phyloP scores from a whole-genome alignment of 2,888 invertebrate genomes.

The Callyntrura guangdongensis region DNA sequence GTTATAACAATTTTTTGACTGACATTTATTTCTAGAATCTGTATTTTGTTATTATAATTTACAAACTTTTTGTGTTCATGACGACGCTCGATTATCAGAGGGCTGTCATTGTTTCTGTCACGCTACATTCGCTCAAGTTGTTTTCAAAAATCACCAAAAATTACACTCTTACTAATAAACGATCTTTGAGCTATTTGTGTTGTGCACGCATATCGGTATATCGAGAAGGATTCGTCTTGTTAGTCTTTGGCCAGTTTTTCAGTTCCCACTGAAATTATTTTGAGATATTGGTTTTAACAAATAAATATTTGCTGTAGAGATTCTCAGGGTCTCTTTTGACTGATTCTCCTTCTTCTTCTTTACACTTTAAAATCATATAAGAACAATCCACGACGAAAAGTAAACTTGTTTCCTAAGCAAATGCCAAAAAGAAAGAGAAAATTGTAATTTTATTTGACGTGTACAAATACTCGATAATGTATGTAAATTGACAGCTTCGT shows the following conservation, averaged over 20 bases:
- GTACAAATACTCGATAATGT: slow-evolving; percentile 78
- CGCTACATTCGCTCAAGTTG: slow-evolving; percentile 52
- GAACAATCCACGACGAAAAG: background rate
- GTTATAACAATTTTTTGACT: slow-evolving; percentile 35
- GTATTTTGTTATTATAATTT: slow-evolving; percentile 6
- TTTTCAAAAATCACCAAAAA: slow-evolving; percentile 13
- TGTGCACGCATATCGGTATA: background rate
- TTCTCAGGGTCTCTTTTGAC: background rate
- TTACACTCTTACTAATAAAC: too few relatives aligned
- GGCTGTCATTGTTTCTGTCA: slow-evolving; percentile 69
- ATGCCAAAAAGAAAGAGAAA: slow-evolving; percentile 69
- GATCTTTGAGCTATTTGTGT: background rate
- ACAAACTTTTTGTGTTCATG: background rate
- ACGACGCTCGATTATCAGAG: background rate
- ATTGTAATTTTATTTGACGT: slow-evolving; percentile 75
- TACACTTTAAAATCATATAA: slow-evolving; percentile 21
- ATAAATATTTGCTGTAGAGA: slow-evolving; percentile 48
- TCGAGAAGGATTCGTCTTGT: background rate
- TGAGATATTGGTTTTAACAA: slow-evolving; percentile 62
- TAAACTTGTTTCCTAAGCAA: slow-evolving; percentile 72
- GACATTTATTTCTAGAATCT: slow-evolving; percentile 57
- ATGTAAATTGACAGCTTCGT: slow-evolving; percentile 77
- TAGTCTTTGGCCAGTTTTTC: background rate
- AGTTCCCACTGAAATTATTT: slow-evolving; percentile 30
- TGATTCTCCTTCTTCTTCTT: background rate